Evolutionary conservation across 2,113 vertebrate species (phyloP), one percentile per base, ranked within the genome.

Genomic region (Phyllopteryx taeniolatus): DNA sequence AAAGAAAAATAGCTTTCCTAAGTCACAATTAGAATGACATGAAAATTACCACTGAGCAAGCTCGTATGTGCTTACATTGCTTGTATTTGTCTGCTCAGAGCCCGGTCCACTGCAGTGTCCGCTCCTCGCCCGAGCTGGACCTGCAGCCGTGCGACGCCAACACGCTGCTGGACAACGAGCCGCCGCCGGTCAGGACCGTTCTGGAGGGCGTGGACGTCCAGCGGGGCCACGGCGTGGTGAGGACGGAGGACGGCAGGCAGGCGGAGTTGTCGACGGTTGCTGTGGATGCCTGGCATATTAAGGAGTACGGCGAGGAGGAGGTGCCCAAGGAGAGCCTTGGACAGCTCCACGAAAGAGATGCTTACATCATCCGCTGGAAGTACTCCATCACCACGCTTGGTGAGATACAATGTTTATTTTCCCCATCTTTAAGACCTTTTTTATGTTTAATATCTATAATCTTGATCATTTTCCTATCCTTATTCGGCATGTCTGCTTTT

Each of bases 351-450:
- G 85, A 94, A 77, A 87, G 81, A 0, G 92, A 94, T 53, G 86
- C 93, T 20, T 94, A 94, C 75, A 86, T 94, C 83, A 87, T 94
- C 57, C 91, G 92, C 47, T 94, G 93, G 93, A 93, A 90, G 76
- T 94, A 94, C 82, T 93, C 91, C 0, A 76, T 93, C 79, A 93
- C 92, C 73, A 92, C 88, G 1, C 85, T 93, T 0, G 93, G 93
- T 94, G 73, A 85, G 92, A 39, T 6, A 6, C 35, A 3, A 39
- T 39, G 3, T 39, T 6, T 39, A 39, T 39, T 39, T 39, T 39
- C 35, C 4, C 4, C 6, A 39, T 39, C 35, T 39, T 39, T 39
- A 39, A 39, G 35, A 39, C 35, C 35, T 39, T 39, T 27, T 27
- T 27, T 27, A 27, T 27, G 27, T 27, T 39, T 6, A 39, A 39